Evolutionary conservation across 2,888 invertebrate species (phyloP).

Genomic region (Dryocosmus kuriphilus): DNA sequence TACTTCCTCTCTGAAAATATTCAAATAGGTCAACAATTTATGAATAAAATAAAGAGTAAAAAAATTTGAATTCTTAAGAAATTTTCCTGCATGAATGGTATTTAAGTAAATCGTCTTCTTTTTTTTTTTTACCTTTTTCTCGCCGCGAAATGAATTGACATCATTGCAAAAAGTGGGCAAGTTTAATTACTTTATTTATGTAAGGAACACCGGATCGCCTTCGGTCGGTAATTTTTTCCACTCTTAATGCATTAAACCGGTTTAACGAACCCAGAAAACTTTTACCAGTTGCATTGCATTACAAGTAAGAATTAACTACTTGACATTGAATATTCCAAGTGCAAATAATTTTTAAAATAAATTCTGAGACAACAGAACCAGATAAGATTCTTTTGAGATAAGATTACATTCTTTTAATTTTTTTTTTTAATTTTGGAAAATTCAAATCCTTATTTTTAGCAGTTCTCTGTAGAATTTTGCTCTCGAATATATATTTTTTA

Average conservation of each 20-base stretch:
- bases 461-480: no score
- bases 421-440: no score
- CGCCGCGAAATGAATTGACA: background rate
- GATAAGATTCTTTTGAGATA: no score
- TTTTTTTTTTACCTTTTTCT: background rate
- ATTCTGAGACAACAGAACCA: background rate
- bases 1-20: background rate
- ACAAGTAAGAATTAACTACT: background rate
- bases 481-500: no score
- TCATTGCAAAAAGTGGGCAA: background rate
- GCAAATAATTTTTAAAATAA: background rate
- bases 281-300: constrained; percentile 8
- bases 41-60: no score
- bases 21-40: no score
- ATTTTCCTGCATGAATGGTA: background rate
- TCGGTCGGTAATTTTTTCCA: constrained; percentile 44
- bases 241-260: constrained; percentile 46
- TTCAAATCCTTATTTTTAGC: no score
- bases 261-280: constrained; percentile 42
- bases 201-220: constrained; percentile 36
- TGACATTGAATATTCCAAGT: constrained; percentile 46
- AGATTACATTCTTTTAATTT: background rate
- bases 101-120: no score
- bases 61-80: no score
- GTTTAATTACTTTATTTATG: background rate